Evolutionary conservation across 2,888 invertebrate species (phyloP).

Genomic region (Ectemnius continuus): DNA sequence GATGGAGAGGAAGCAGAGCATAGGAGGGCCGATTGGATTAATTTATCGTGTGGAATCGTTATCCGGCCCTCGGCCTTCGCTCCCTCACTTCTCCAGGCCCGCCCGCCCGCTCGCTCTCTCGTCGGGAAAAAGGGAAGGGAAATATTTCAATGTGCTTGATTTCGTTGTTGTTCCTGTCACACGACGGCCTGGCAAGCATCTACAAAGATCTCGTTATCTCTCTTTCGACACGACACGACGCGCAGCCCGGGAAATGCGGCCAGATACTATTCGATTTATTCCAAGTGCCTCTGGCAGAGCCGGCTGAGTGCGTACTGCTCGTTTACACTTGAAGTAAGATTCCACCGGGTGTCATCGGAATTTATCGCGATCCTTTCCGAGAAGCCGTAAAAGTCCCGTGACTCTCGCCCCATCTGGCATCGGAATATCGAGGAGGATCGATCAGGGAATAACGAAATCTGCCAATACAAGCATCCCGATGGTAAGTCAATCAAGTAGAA

Average conservation of each 20-base stretch:
- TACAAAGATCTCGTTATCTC: slow-evolving; percentile 8
- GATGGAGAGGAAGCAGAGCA: slow-evolving; percentile 45
- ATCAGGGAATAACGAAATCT: too few relatives aligned
- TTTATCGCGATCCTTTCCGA: too few relatives aligned
- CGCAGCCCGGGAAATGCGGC: slow-evolving; percentile 6
- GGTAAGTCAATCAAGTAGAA: too few relatives aligned
- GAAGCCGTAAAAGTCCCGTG: too few relatives aligned
- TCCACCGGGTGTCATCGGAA: not conserved
- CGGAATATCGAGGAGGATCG: too few relatives aligned
- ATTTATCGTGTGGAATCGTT: slow-evolving; percentile 67
- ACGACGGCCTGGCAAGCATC: slow-evolving; percentile 20
- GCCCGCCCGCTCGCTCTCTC: not conserved
- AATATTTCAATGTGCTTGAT: slow-evolving; percentile 20
- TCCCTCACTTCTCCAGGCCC: not conserved
- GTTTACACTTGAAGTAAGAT: not conserved
- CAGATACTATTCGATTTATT: slow-evolving; percentile 32
- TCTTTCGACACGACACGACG: too few relatives aligned
- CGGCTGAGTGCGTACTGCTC: slow-evolving; percentile 3
- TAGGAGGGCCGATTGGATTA: slow-evolving; percentile 67
- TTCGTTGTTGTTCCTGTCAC: slow-evolving; percentile 17
- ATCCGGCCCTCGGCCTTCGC: slow-evolving; percentile 33
- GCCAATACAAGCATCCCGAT: too few relatives aligned
- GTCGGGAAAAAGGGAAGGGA: slow-evolving; percentile 8
- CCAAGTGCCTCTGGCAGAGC: not conserved
- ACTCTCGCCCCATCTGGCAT: too few relatives aligned